phyloP scores from a whole-genome alignment of 2,888 invertebrate genomes.

The Dorcus hopei region DNA sequence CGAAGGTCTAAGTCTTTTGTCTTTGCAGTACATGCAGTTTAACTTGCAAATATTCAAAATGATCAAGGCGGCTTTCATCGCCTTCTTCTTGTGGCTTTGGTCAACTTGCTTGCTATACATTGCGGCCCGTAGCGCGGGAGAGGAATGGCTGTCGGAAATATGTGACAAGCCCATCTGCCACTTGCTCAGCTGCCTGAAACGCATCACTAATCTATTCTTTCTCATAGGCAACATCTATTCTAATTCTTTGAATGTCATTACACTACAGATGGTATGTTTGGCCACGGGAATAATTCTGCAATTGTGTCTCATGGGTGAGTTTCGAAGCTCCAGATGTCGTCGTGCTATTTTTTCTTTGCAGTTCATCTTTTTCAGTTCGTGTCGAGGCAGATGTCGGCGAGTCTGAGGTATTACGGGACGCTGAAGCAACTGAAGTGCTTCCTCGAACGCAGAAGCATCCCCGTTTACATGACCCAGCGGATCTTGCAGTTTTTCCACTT shows the following conservation, averaged over 20 bases:
- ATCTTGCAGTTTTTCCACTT: constrained; percentile 45
- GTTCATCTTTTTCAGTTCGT: constrained; percentile 31
- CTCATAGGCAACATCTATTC: constrained; percentile 2
- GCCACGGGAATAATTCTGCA: constrained; percentile 20
- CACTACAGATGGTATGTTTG: constrained; percentile 20
- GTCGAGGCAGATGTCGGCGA: constrained; percentile 29
- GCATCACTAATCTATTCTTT: constrained; percentile 12
- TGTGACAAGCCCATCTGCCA: neutral
- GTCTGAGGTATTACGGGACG: constrained; percentile 35
- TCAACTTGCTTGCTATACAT: constrained; percentile 17
- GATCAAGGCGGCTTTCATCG: constrained; percentile 18
- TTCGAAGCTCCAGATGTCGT: neutral
- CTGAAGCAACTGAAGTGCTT: constrained; percentile 47
- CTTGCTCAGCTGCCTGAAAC: constrained; percentile 9
- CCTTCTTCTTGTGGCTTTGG: constrained; percentile 21
- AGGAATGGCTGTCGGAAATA: neutral
- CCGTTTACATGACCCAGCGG: constrained; percentile 40
- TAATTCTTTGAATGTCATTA: constrained; percentile 8
- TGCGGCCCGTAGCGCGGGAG: neutral
- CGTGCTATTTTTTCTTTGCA: constrained; percentile 4
- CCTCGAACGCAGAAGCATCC: constrained; percentile 47
- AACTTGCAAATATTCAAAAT: constrained; percentile 22
- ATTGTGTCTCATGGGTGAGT: constrained; percentile 19
- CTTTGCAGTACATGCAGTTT: constrained; percentile 18
- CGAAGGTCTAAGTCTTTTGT: neutral